phyloP scores from a whole-genome alignment of 2,113 vertebrate species.

The Engraulis encrasicolus region DNA sequence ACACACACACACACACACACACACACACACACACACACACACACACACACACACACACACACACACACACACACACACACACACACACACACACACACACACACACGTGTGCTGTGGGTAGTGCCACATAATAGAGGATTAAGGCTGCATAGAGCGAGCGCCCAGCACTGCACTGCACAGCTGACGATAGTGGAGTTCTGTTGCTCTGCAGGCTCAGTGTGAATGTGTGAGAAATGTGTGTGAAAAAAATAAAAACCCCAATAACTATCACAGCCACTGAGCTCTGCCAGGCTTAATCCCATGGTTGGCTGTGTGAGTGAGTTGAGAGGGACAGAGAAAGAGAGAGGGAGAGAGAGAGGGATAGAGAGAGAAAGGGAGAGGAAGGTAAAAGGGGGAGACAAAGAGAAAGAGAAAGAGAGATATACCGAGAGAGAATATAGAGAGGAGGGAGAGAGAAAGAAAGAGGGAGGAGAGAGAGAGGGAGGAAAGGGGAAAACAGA shows the following conservation, averaged over 20 bases:
- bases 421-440: too few relatives aligned
- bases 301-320: slow-evolving; percentile 42
- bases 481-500: slow-evolving; percentile 29
- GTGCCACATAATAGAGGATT: slow-evolving; percentile 24
- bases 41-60: too few relatives aligned
- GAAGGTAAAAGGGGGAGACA: not conserved
- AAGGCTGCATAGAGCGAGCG: not conserved
- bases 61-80: too few relatives aligned
- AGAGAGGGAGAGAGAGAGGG: not conserved
- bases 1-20: too few relatives aligned
- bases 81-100: too few relatives aligned
- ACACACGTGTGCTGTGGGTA: not conserved
- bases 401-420: not conserved
- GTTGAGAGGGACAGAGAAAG: not conserved
- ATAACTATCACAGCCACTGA: slow-evolving; percentile 37
- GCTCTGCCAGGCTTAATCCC: slow-evolving; percentile 53
- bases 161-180: slow-evolving; percentile 27
- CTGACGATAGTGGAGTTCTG: slow-evolving; percentile 23
- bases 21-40: too few relatives aligned
- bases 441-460: not conserved
- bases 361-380: too few relatives aligned
- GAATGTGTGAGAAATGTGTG: slow-evolving; percentile 42
- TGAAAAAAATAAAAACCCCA: not conserved
- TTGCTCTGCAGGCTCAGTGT: slow-evolving; percentile 51
- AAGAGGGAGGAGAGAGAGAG: too few relatives aligned